A percentile compares a stretch with the other conserved stretches of the same genome.
phyloP scores from a whole-genome alignment of 2,113 vertebrate genomes.

The Pygathrix nemaeus region DNA sequence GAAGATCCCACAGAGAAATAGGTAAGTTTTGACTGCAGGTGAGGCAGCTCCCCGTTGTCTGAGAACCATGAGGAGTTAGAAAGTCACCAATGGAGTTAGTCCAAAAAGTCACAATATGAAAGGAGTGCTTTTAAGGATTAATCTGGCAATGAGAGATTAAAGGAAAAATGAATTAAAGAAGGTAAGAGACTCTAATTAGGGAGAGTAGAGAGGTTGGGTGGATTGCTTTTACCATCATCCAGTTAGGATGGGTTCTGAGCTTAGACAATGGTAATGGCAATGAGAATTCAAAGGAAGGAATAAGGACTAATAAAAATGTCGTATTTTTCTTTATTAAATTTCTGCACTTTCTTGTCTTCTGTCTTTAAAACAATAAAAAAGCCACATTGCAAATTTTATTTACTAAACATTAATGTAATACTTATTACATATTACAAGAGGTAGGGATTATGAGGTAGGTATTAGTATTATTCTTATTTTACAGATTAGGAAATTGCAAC shows the following conservation, averaged over 20 bases:
- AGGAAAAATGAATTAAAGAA: background rate
- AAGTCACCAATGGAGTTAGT: background rate
- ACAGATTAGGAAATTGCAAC: background rate
- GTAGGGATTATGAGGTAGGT: background rate
- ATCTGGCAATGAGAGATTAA: background rate
- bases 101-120: background rate
- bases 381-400: background rate
- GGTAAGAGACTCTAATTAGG: background rate
- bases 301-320: background rate
- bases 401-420: background rate
- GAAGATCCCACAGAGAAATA: background rate
- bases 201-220: background rate
- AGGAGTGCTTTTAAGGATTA: background rate
- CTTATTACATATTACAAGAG: background rate
- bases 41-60: fast-evolving
- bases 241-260: background rate
- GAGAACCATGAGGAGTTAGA: background rate
- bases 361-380: conserved; percentile 10
- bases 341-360: background rate
- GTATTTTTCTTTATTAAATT: background rate
- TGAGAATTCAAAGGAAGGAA: background rate
- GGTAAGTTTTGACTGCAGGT: fast-evolving
- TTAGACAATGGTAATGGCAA: background rate
- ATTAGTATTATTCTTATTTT: background rate
- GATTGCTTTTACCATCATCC: background rate